These are phyloP conservation scores for Hetaerina americana DNA, from an alignment of 1,140 invertebrate genomes.

Conservation along the genomic window DNA sequence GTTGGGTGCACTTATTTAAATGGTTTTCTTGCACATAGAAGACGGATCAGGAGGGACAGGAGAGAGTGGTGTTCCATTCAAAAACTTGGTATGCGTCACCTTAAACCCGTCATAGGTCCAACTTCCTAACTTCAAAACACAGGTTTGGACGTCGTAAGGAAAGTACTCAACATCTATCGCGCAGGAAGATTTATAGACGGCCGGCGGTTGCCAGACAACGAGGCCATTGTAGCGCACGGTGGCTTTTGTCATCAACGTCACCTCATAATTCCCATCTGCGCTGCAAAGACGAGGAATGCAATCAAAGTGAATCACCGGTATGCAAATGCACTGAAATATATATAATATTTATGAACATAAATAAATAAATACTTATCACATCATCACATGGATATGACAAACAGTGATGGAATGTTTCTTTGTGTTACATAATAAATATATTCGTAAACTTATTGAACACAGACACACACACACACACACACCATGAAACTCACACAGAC, in stretches of 20 bases:
- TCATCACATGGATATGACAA: too few relatives aligned
- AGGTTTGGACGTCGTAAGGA: slow-evolving; percentile 38
- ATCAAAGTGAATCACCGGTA: not conserved
- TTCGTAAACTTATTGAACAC: too few relatives aligned
- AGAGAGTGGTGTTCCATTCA: not conserved
- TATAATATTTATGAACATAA: too few relatives aligned
- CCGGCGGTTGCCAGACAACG: slow-evolving; percentile 42
- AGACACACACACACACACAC: too few relatives aligned
- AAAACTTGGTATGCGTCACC: slow-evolving; percentile 4
- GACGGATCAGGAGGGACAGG: not conserved
- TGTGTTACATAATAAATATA: too few relatives aligned
- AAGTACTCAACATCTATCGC: slow-evolving; percentile 42
- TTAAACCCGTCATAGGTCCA: slow-evolving; percentile 30
- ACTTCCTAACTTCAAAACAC: slow-evolving; percentile 37
- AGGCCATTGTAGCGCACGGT: slow-evolving; percentile 35
- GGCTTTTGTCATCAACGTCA: slow-evolving; percentile 44
- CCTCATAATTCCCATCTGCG: slow-evolving; percentile 46
- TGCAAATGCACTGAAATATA: too few relatives aligned
- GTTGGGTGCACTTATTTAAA: not conserved
- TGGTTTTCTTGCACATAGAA: not conserved
- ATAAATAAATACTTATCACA: too few relatives aligned
- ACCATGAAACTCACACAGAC: too few relatives aligned
- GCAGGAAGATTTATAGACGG: slow-evolving; percentile 48
- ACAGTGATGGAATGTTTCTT: too few relatives aligned
- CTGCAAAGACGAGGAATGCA: slow-evolving; percentile 20